Base-by-base conservation (phyloP, 2,797 vertebrate species). In the Tarsius wallacei region DNA sequence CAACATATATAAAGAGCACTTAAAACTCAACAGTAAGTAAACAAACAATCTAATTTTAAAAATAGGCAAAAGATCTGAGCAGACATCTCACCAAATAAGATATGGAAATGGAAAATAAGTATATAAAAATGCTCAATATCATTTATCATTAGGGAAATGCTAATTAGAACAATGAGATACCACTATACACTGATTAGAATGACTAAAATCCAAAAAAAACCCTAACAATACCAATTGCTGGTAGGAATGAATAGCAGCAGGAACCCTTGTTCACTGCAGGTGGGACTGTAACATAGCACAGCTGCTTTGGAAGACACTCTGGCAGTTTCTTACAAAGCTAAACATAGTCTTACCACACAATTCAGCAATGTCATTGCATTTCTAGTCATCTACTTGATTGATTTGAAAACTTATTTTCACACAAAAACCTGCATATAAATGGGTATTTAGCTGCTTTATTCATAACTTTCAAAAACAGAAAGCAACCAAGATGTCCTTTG, bases 71-170 rank as follows among this genome's bases (percentile, higher is more conserved):
- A 57, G 22, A 51, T 51, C 28, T n/a, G 16, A 88, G 49, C 9
- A 90, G 76, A 90, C 3, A 76, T 19, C 9, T 96, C 47, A 36
- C 28, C 21, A 55, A 78, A 47, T 14, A 87, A 68, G 42, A 71
- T 63, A 49, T 28, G 5, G 53, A 80, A 90, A 87, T 87, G 86
- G 84, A 7, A 90, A 70, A 77, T 57, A 42, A 86, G 36, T 28
- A 55, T 66, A 19, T 66, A 53, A 77, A 80, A 94, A n/a, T 76
- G n/a, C 14, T 76, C 19, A 68, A 14, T 63, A 80, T 53, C 47
- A 49, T 78, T 95, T 73, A 28, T 66, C 59, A 83, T 47, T n/a
- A 87, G 22, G 26, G 82, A 83, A 83, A 84, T 87, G 6, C 26
- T 66, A 93, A n/a, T 90, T 70, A 90, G 78, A 61, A 53, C n/a